phyloP scores from a whole-genome alignment of 2,113 vertebrate species.

The Mungos mungo region DNA sequence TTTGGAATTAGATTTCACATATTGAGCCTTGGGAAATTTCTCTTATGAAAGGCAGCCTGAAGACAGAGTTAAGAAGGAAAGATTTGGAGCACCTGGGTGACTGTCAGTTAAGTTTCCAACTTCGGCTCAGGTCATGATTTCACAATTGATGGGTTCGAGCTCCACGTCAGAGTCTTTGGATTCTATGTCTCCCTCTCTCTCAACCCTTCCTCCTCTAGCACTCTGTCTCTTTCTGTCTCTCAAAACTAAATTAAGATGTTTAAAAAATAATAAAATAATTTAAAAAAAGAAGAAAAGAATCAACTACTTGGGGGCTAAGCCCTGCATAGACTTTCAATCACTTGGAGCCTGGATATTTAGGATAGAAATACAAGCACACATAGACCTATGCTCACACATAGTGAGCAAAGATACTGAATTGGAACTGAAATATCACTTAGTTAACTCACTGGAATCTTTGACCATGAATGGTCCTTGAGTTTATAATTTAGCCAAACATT shows the following conservation, averaged over 20 bases:
- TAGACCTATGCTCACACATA: background rate
- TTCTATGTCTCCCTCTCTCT: too few species aligned
- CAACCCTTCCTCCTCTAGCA: too few species aligned
- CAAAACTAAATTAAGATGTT: too few species aligned
- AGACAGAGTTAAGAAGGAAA: background rate
- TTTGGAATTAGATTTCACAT: background rate
- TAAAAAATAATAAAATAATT: too few species aligned
- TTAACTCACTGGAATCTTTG: background rate
- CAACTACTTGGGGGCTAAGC: background rate
- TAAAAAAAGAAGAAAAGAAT: background rate
- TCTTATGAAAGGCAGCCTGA: background rate
- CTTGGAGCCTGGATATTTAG: background rate
- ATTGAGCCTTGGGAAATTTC: background rate
- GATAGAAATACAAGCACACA: background rate
- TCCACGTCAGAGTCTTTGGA: fast-evolving
- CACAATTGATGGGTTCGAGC: too few species aligned
- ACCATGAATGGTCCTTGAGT: background rate
- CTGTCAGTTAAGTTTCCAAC: too few species aligned
- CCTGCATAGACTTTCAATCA: background rate
- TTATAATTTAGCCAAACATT: background rate
- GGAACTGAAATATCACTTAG: background rate
- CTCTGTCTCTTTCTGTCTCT: too few species aligned
- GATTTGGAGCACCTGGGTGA: too few species aligned
- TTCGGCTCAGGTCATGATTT: too few species aligned
- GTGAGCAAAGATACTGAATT: background rate